phyloP scores from a whole-genome alignment of 2,113 vertebrate species.

The Dasyornis broadbenti region DNA sequence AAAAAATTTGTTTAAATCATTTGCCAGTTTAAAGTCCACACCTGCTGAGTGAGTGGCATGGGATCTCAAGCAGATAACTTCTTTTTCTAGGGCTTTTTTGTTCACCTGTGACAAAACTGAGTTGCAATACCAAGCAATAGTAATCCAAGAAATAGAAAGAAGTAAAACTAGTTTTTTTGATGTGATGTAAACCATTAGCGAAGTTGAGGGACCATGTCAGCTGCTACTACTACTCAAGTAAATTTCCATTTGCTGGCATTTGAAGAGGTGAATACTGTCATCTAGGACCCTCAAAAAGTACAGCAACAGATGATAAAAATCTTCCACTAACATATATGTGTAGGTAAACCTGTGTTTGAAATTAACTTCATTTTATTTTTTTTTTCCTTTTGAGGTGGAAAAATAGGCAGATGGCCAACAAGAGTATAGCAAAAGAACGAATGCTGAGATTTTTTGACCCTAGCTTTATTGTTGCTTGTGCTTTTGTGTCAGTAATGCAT shows the following conservation, averaged over 20 bases:
- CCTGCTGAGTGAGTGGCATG: constrained; percentile 12
- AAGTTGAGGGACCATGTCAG: constrained; percentile 71
- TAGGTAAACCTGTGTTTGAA: constrained; percentile 20
- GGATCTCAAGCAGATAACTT: constrained; percentile 24
- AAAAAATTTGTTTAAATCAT: constrained; percentile 2
- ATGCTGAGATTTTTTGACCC: constrained; percentile 15
- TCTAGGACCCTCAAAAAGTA: constrained; percentile 51
- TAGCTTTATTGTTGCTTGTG: constrained; percentile 37
- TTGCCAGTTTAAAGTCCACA: constrained; percentile 27
- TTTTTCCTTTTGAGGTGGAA: constrained; percentile 57
- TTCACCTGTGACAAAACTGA: constrained; percentile 21
- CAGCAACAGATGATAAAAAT: constrained; percentile 33
- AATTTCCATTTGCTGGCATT: constrained; percentile 66
- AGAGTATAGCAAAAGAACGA: background rate
- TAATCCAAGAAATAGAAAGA: constrained; percentile 42
- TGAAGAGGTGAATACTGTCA: constrained; percentile 14
- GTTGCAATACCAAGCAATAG: constrained; percentile 23
- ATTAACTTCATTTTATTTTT: constrained; percentile 11
- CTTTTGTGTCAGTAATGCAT: constrained; percentile 54
- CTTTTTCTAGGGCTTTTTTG: constrained; percentile 23
- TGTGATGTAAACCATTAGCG: constrained; percentile 27
- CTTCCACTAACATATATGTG: constrained; percentile 16
- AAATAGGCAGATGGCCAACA: constrained; percentile 60
- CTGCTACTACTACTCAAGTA: constrained; percentile 35
- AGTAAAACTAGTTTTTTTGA: constrained; percentile 32